Evolutionary conservation across 1,140 invertebrate species (phyloP), one percentile per base, ranked within the genome.

Genomic region (Prorops nasuta): DNA sequence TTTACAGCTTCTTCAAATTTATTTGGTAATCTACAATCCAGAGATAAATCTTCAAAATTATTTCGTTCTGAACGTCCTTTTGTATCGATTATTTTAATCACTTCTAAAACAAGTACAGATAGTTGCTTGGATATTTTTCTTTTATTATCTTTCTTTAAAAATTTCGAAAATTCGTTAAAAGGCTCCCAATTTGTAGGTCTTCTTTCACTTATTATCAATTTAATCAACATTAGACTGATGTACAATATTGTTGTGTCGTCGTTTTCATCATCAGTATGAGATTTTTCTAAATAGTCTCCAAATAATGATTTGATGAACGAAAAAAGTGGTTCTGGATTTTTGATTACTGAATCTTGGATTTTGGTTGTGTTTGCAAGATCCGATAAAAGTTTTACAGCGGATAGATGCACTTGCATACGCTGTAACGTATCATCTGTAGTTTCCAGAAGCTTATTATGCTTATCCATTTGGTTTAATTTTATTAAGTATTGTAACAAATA

Each of bases 1-100:
- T 79, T 64, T 14, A 92, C 61, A 1, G 86, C 86, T 63, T 83
- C 77, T 39, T 84, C 79, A 66, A 83, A 86, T 46, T 77, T 69
- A 36, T 72, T 79, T 6, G n/a, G 64, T 28, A 66, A 41, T 39
- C 69, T 63, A 44, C 55, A 44, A 35, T 64, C 43, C 4, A 54
- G 19, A 3, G 60, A 70, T 20, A 76, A 50, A 53, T 74, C 65
- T 36, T 67, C 44, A 44, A 65, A 72, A 37, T 49, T 49, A 44
- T 57, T 65, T 6, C 38, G 61, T 24, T 51, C 45, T 0, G 64
- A 62, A 34, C 49, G 68, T 7, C 77, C 78, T 58, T 75, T 74
- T 15, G 71, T 79, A 52, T 76, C 68, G 32, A 86, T 77, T 20
- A 79, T 63, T 38, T 71, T 66, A 24, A 76, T 69, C 1, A 83